phyloP scores from a whole-genome alignment of 2,113 vertebrate genomes.

The Hippocampus zosterae region DNA sequence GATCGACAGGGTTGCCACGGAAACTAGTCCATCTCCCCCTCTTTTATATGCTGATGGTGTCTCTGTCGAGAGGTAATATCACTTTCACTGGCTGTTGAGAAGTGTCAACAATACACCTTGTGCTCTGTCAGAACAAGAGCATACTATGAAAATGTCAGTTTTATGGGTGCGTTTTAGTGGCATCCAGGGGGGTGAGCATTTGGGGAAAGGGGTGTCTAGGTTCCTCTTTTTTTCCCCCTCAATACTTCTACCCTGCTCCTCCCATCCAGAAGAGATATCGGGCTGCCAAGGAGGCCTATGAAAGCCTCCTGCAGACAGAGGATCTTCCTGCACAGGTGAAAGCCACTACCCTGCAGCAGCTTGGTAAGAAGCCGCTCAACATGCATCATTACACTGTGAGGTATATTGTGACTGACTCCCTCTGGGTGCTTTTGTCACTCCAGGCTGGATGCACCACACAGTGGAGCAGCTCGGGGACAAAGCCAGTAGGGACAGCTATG shows the following conservation, averaged over 20 bases:
- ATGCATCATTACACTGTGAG: not conserved
- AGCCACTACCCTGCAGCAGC: slow-evolving; percentile 96
- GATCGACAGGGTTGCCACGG: slow-evolving; percentile 64
- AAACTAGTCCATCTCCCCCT: slow-evolving; percentile 62
- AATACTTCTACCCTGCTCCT: not conserved
- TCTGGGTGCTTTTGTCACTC: not conserved
- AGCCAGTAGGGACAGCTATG: slow-evolving; percentile 93
- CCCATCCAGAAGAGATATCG: slow-evolving; percentile 89
- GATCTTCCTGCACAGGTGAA: slow-evolving; percentile 98
- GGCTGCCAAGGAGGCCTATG: slow-evolving; percentile 97
- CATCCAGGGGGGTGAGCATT: not conserved
- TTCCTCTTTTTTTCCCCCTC: not conserved
- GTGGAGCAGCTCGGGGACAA: slow-evolving; percentile 97
- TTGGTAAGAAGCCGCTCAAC: slow-evolving; percentile 76
- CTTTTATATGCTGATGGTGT: slow-evolving; percentile 64
- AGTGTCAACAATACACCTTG: slow-evolving; percentile 3
- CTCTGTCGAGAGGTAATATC: slow-evolving; percentile 47
- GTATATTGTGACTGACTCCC: not conserved
- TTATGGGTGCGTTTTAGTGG: not conserved
- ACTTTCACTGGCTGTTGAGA: slow-evolving; percentile 5
- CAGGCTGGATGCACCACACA: slow-evolving; percentile 99
- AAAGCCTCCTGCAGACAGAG: slow-evolving; percentile 94
- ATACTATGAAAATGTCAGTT: slow-evolving; percentile 6
- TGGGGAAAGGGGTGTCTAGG: too few relatives aligned
- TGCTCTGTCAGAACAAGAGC: slow-evolving; percentile 22